Evolutionary conservation across 1,140 invertebrate genomes (phyloP), one percentile per base, ranked within the genome.

Genomic region (Choristoneura fumiferana): DNA sequence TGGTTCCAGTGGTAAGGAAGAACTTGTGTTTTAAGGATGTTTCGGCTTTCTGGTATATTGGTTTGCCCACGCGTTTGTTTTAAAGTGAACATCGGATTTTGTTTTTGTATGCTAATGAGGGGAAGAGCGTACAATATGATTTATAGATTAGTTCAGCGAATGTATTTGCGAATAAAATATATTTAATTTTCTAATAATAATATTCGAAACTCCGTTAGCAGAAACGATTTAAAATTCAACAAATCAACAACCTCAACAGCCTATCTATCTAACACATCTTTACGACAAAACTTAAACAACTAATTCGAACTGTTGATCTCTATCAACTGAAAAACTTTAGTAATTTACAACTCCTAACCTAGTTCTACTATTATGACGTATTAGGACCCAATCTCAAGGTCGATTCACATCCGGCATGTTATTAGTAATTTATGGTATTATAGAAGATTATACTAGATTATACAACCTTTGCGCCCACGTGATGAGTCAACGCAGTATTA

Each of bases 131-230:
- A 17, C 18, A 18, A 29, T 29, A 12, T 54, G 53, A 54, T 54
- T 54, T 54, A 54, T 54, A 4, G 53, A 54, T 54, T 9, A n/a
- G n/a, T 54, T 54, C 9, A 39, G 18, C 43, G 43, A 33, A 49
- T 49, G 29, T 49, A 29, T 29, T 29, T 29, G 22, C 22, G 22
- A 29, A 29, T 29, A 29, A n/a, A 3, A 6, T 29, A 29, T 29
- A 29, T 29, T 6, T 29, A 29, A 6, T 3, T 29, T 29, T 29
- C 2, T n/a, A n/a, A n/a, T n/a, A 29, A 29, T 6, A 29, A 2
- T 3, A 29, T 29, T 6, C 22, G 22, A 29, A 6, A 29, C 2
- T 29, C 22, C 22, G 22, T 29, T 29, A 29, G 22, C 22, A 6
- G 6, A 29, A 29, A 29, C 22, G 2, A 29, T 29, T 2, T 29